Evolutionary conservation across 2,888 invertebrate genomes (phyloP), one percentile per base, ranked within the genome.

Genomic region (Antheraea assamensis): DNA sequence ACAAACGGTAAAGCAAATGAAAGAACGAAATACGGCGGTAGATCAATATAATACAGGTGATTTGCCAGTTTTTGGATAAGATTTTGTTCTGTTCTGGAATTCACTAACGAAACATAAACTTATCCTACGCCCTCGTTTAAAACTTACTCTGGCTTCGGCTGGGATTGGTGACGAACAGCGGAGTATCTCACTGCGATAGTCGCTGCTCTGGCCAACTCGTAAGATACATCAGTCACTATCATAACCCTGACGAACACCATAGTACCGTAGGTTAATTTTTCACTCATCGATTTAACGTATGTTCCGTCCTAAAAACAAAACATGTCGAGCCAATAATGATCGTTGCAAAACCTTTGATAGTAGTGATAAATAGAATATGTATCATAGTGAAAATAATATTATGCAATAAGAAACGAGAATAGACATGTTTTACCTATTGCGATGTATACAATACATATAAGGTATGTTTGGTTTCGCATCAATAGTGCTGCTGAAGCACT

Each of bases 161-260:
- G 97, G 64, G 98, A 98, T 91, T 99, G 99, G 75, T 97, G 96
- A 68, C 99, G 95, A 0, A 99, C 97, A 1, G 98, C 97, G 78
- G 98, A 97, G 89, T 99, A 99, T 79, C 99, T 95, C 2, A 97
- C 96, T 0, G 98, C 98, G 78, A 99, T 98, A 0, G 98, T 98
- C 0, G 96, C 96, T 0, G 98, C 98, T 86, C 97, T 97, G 24
- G 97, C 95, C 74, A 99, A 88, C 81, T 96, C 96, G 78, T 95
- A 95, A 0, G 97, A 96, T 49, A 97, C 95, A 85, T 97, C 97
- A 47, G 95, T 95, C 5, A 98, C 96, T 64, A 99, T 95, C 24
- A 97, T 96, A 7, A 98, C 98, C 71, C 99, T 95, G 0, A 98
- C 97, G 87, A 98, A 97, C 90, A 99, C 97, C 98, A 98, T 98